phyloP scores from a whole-genome alignment of 2,888 invertebrate species.

The Hedya salicella region DNA sequence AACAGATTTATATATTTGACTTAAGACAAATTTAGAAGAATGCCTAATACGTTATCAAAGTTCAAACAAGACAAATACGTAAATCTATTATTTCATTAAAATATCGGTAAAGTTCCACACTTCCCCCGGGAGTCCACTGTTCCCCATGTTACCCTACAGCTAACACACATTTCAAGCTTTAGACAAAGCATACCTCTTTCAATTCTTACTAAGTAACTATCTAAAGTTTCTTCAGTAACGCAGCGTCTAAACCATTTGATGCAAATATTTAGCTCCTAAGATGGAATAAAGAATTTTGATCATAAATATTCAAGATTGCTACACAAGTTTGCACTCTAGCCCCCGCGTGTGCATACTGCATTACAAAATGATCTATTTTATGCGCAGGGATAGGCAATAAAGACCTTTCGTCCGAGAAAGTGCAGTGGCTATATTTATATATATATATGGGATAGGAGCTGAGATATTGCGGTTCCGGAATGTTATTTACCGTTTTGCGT shows the following conservation, averaged over 20 bases:
- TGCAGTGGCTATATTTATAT: background rate
- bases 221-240: too few species aligned
- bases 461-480: background rate
- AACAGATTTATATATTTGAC: too few species aligned
- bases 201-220: too few species aligned
- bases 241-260: background rate
- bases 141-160: too few species aligned
- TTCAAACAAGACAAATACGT: too few species aligned
- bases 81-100: too few species aligned
- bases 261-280: background rate
- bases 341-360: background rate
- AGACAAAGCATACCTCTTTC: too few species aligned
- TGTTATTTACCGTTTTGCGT: background rate
- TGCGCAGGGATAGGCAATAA: background rate
- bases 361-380: background rate
- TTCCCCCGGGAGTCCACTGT: too few species aligned
- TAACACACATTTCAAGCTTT: too few species aligned
- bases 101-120: too few species aligned
- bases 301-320: conserved; percentile 21
- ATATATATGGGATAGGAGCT: background rate
- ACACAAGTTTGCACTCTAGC: conserved; percentile 27
- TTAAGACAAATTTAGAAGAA: too few species aligned
- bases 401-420: background rate
- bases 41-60: too few species aligned
- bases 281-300: background rate